Evolutionary conservation across 1,140 invertebrate species (phyloP), one percentile per base, ranked within the genome.

Genomic region (Centruroides vittatus): DNA sequence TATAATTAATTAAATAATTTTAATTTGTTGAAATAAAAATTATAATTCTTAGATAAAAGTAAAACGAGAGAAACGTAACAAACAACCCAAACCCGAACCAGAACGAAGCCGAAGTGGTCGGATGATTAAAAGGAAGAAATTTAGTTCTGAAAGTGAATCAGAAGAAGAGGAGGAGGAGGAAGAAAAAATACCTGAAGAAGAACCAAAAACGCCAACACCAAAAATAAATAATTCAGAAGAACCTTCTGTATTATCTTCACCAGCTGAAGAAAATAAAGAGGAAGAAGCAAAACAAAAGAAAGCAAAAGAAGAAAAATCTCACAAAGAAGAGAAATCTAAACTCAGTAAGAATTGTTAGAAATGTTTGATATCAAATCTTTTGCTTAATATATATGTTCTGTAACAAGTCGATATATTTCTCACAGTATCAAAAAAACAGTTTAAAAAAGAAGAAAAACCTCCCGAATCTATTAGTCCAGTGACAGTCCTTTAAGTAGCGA

Each of bases 21-120:
- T 23, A 23, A 23, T 23, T 23, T 23, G 23, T 23, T 23, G 23
- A 23, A 23, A 23, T 23, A 23, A 23, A 23, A 23, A 41, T 41
- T 6, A 41, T 41, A 41, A 6, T 41, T 41, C 5, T 8, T 41
- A 41, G 41, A 6, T 41, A 5, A 41, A 41, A 41, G 41, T 41
- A 41, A 41, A 41, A 41, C 41, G 41, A 41, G 41, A 41, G 41
- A 41, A 41, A 41, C 41, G 41, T 41, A 41, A 41, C 41, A 41
- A 41, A 41, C 41, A 41, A 41, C 41, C 41, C 5, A 41, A 41
- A 8, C 41, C 41, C 0, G 79, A 75, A 50, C 67, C 71, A 0
- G 82, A 85, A 70, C 72, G 82, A n/a, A 86, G 83, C 70, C 79
- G 84, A 35, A 86, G 84, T 70, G 84, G 84, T 0, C 77, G 86